phyloP scores from a whole-genome alignment of 2,113 vertebrate genomes.

The Etia nguti region DNA sequence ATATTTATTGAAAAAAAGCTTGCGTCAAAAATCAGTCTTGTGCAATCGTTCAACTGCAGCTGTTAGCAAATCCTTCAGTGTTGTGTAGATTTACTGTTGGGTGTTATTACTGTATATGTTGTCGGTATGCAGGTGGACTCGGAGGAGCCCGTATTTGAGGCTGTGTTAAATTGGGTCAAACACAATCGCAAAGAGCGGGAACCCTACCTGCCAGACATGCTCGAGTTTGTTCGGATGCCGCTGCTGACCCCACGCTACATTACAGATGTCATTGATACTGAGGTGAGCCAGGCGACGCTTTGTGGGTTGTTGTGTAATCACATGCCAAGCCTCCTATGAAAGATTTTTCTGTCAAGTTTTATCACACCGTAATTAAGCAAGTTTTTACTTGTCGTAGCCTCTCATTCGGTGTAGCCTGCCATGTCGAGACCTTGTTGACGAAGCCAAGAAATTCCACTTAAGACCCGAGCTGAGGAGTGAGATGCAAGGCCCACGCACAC shows the following conservation, averaged over 20 bases:
- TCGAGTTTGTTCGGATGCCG: slow-evolving; percentile 95
- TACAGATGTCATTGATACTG: slow-evolving; percentile 94
- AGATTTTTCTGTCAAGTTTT: not conserved
- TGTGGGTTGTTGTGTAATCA: not conserved
- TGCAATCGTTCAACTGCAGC: not conserved
- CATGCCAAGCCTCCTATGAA: not conserved
- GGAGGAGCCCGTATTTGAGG: slow-evolving; percentile 95
- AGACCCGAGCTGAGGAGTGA: slow-evolving; percentile 94
- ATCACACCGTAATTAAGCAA: slow-evolving; percentile 2
- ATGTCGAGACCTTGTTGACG: slow-evolving; percentile 95
- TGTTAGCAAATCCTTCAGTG: not conserved
- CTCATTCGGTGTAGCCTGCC: slow-evolving; percentile 93
- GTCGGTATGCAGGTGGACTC: slow-evolving; percentile 85
- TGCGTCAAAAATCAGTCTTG: not conserved
- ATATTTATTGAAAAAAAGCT: not conserved
- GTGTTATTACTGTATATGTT: not conserved
- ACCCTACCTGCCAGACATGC: slow-evolving; percentile 84
- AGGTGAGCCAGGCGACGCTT: slow-evolving; percentile 74
- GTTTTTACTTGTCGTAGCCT: slow-evolving; percentile 75
- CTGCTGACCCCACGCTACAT: slow-evolving; percentile 96
- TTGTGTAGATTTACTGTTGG: not conserved
- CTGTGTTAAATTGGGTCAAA: slow-evolving; percentile 96
- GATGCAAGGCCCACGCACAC: slow-evolving; percentile 96
- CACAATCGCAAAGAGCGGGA: slow-evolving; percentile 90
- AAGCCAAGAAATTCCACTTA: slow-evolving; percentile 98